A percentile compares a stretch with the other conserved stretches of the same genome.
Evolutionary conservation across 2,888 invertebrate genomes (phyloP).

Genomic region (Ditula angustiorana): DNA sequence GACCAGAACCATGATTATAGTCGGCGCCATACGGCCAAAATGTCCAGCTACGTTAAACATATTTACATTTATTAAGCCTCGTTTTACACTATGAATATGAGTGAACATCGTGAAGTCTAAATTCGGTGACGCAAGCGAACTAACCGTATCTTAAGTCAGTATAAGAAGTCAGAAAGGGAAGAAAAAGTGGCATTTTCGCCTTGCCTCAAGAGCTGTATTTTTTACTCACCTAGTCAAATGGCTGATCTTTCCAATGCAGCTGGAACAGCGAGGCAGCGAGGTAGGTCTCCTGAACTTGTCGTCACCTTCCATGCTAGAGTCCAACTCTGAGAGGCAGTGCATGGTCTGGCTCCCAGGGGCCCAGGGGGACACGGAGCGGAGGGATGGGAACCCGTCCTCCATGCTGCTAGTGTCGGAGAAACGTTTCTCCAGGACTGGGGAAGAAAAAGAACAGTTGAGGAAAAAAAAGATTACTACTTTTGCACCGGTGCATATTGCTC

Average conservation of each 20-base stretch:
- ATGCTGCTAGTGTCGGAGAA: slow-evolving; percentile 77
- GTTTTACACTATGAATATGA: too few species aligned
- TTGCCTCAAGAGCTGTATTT: too few species aligned
- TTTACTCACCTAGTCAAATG: slow-evolving; percentile 83
- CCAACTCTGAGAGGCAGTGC: slow-evolving; percentile 79
- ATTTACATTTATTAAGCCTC: too few species aligned
- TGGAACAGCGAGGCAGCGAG: slow-evolving; percentile 88
- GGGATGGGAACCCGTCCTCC: slow-evolving; percentile 77
- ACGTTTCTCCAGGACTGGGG: slow-evolving; percentile 75
- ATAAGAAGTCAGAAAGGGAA: too few species aligned
- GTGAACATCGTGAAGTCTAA: too few species aligned
- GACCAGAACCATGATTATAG: too few species aligned
- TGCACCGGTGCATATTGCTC: not conserved
- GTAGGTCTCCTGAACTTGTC: slow-evolving; percentile 75
- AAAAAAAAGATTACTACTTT: not conserved
- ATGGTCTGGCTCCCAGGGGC: slow-evolving; percentile 76
- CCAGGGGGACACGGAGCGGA: slow-evolving; percentile 75
- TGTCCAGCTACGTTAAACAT: too few species aligned
- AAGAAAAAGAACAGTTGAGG: not conserved
- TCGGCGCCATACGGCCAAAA: too few species aligned
- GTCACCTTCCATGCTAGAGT: slow-evolving; percentile 72
- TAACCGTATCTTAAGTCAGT: too few species aligned
- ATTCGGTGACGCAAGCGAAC: too few species aligned
- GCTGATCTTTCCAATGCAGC: slow-evolving; percentile 92
- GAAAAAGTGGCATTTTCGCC: too few species aligned